These are phyloP conservation scores for Embiotoca jacksoni DNA, from an alignment of 2,113 vertebrate genomes.

Conservation along the genomic window DNA sequence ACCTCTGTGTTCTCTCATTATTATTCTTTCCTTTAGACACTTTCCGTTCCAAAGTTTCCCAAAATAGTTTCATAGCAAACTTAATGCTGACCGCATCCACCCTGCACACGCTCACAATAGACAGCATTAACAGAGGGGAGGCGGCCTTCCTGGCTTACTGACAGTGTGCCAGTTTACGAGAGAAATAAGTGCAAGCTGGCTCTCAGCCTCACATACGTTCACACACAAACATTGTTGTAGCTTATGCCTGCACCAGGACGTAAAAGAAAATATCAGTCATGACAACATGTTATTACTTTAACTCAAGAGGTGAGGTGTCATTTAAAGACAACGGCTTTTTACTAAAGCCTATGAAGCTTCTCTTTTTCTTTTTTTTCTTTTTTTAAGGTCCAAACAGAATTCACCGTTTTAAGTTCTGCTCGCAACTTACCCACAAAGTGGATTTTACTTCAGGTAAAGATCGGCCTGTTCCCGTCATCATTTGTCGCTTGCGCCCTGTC, in stretches of 20 bases:
- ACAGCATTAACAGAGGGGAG: conserved; percentile 61
- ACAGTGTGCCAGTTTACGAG: conserved; percentile 53
- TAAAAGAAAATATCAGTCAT: conserved; percentile 1
- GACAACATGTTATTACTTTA: not conserved
- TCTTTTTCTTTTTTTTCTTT: conserved; percentile 35
- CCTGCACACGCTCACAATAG: conserved; percentile 76
- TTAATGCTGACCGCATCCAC: conserved; percentile 67
- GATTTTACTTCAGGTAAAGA: conserved; percentile 9
- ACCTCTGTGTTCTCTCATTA: conserved; percentile 62
- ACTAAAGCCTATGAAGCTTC: not conserved
- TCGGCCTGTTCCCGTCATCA: conserved; percentile 37
- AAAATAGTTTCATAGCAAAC: conserved; percentile 77
- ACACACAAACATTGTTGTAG: conserved; percentile 27
- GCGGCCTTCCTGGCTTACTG: conserved; percentile 77
- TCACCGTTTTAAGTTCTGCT: not conserved
- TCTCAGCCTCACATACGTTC: conserved; percentile 14
- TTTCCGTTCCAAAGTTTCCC: conserved; percentile 74
- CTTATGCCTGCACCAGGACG: not conserved
- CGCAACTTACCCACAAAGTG: conserved; percentile 56
- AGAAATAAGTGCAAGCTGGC: conserved; percentile 48
- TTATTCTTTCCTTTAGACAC: conserved; percentile 70
- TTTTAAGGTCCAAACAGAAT: not conserved
- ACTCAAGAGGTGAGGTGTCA: conserved; percentile 2
- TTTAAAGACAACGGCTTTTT: not conserved
- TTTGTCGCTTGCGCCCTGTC: not conserved